Base-by-base conservation (phyloP, 2,888 invertebrate species). In the Eupsilia transversa region DNA sequence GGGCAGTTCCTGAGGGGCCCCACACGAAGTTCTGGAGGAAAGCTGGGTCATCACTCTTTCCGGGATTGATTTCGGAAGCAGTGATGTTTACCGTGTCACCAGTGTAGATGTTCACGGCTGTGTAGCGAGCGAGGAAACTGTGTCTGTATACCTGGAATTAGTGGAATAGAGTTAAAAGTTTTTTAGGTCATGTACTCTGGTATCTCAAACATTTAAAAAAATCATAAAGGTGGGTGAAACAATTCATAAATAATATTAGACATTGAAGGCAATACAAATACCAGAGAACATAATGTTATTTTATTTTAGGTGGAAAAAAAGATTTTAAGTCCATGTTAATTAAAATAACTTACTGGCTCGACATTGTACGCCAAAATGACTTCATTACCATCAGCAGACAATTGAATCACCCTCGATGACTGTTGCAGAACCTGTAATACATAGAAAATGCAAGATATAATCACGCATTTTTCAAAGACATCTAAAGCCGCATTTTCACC, bases 41-140 rank as follows among this genome's bases (percentile, higher is more conserved):
- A 7, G 94, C 94, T 23, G 96, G 94, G 0, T 94, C 94, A 54
- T 56, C 43, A 64, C 3, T 65, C 14, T n/a, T 75, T 54, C 10
- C 43, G 35, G 86, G 65, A 0, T 77, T 72, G 0, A 93, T 91
- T n/a, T 74, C 88, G 0, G 91, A 89, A 0, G 96, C 46, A 1
- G 43, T 35, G 3, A 96, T 93, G 57, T 92, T 85, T 0, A 87
- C 88, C 10, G 89, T 88, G 3, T 92, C 95, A 84, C 96, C 96
- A 0, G 97, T 97, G 68, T 94, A 92, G 20, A 98, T 90, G 88
- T 98, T 97, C 72, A 98, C 95, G 54, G 98, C 97, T 69, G 97
- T 97, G 92, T 98, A 98, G 73, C 97, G 97, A 3, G 98, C 98
- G 69, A 97, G 92, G 91, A 97, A 98, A 86, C 98, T 98, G 92